These are phyloP conservation scores for Bugulina stolonifera DNA, from an alignment of 2,888 invertebrate species.

Conservation along the genomic window DNA sequence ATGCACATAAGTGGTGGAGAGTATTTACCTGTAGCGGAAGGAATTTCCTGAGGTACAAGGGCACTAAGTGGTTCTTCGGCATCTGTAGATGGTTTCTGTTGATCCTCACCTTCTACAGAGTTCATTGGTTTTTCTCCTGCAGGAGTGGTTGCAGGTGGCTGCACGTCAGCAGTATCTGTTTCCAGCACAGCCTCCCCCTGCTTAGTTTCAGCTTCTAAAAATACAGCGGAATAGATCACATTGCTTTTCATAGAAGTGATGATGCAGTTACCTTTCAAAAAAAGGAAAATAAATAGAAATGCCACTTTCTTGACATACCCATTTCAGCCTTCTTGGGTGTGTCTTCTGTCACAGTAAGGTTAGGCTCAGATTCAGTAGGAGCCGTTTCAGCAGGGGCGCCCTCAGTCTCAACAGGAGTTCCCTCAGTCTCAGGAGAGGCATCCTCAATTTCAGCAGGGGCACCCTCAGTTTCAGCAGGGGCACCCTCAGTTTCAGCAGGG, in stretches of 20 bases:
- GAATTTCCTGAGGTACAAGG: conserved; percentile 34
- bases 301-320: too few relatives aligned
- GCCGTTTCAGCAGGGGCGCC: too few relatives aligned
- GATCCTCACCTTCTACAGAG: conserved; percentile 26
- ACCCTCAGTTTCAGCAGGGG: background rate
- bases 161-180: conserved; percentile 13
- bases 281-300: too few relatives aligned
- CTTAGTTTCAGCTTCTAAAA: conserved; percentile 13
- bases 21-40: conserved; percentile 38
- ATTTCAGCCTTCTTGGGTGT: background rate
- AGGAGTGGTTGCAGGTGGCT: conserved; percentile 26
- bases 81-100: conserved; percentile 28
- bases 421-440: too few relatives aligned
- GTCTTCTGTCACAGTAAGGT: conserved; percentile 18
- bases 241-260: too few relatives aligned
- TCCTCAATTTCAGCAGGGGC: too few relatives aligned
- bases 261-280: too few relatives aligned
- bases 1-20: too few relatives aligned
- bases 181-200: conserved; percentile 13
- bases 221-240: too few relatives aligned
- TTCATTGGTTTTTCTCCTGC: conserved; percentile 30
- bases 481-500: background rate
- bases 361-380: conserved; percentile 26
- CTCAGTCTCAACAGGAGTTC: too few relatives aligned
- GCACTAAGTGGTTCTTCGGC: conserved; percentile 29